Percentiles rank a stretch among this genome's conserved stretches.
These are phyloP conservation scores for Hesperophylax magnus DNA, from an alignment of 1,140 invertebrate genomes.

Conservation along the genomic window DNA sequence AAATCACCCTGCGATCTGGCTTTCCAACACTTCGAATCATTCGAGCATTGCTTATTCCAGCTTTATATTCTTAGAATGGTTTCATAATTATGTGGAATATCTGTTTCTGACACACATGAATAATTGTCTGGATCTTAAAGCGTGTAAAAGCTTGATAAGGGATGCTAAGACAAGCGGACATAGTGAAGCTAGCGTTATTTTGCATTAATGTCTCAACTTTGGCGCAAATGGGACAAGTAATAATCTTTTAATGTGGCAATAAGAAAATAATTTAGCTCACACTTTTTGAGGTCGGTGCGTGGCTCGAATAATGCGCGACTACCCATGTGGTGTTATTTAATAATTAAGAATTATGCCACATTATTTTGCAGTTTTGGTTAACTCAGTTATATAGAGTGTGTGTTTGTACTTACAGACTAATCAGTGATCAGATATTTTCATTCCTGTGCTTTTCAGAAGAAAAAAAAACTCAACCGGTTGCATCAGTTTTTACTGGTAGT, in stretches of 20 bases:
- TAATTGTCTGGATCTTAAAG: conserved; percentile 23
- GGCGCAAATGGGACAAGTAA: not conserved
- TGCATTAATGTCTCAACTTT: not conserved
- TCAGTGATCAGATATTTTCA: too few relatives aligned
- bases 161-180: conserved; percentile 5
- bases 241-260: conserved; percentile 15
- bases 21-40: conserved; percentile 12
- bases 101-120: conserved; percentile 27
- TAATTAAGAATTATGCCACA: too few relatives aligned
- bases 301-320: too few relatives aligned
- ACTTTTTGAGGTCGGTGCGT: not conserved
- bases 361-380: too few relatives aligned
- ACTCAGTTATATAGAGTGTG: too few relatives aligned
- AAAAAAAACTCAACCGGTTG: too few relatives aligned
- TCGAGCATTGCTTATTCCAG: conserved; percentile 13
- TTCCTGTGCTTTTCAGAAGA: too few relatives aligned
- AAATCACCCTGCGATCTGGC: not conserved
- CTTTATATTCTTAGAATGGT: conserved; percentile 9
- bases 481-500: too few relatives aligned
- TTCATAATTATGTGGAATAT: conserved; percentile 10
- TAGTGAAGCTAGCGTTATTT: not conserved
- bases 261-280: not conserved
- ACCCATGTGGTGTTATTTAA: too few relatives aligned
- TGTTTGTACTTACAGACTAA: too few relatives aligned
- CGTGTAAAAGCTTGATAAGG: conserved; percentile 14